These are phyloP conservation scores for Lichenostomus cassidix DNA, from an alignment of 2,113 vertebrate genomes.

Conservation along the genomic window DNA sequence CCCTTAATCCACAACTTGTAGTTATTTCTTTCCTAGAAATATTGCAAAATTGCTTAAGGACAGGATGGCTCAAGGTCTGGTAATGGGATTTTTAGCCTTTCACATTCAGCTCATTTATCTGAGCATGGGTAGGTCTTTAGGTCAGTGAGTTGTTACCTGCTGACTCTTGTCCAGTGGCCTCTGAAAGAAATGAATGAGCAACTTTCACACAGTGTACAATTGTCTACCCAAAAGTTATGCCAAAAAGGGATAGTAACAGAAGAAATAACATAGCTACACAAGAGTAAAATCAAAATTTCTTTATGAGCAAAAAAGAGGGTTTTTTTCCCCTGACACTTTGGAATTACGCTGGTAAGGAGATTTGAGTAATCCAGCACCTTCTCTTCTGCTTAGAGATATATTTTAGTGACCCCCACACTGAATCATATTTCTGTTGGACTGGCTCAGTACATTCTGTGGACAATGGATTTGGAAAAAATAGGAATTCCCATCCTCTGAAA, in stretches of 20 bases:
- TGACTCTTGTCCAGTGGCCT: neutral
- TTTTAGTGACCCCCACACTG: neutral
- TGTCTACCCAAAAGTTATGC: neutral
- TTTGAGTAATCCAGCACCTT: neutral
- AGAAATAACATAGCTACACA: neutral
- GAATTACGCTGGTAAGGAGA: neutral
- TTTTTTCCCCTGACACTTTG: neutral
- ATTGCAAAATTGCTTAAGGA: conserved; percentile 42
- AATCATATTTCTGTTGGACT: neutral
- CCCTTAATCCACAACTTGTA: conserved; percentile 6
- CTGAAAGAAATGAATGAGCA: conserved; percentile 10
- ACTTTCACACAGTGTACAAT: neutral
- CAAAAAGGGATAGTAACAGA: neutral
- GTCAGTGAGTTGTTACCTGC: conserved; percentile 48
- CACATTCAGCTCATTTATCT: conserved; percentile 50
- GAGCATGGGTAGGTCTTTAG: conserved; percentile 42
- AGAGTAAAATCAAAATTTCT: neutral
- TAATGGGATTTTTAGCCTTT: conserved; percentile 66
- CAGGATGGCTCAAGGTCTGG: conserved; percentile 52
- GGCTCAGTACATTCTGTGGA: neutral
- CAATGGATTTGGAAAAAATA: neutral
- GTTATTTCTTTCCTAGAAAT: conserved; percentile 37
- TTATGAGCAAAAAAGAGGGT: neutral
- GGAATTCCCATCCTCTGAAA: neutral
- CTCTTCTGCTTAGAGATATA: neutral